Evolutionary conservation across 2,113 vertebrate genomes (phyloP), one percentile per base, ranked within the genome.

Genomic region (Brachyhypopomus gauderio): DNA sequence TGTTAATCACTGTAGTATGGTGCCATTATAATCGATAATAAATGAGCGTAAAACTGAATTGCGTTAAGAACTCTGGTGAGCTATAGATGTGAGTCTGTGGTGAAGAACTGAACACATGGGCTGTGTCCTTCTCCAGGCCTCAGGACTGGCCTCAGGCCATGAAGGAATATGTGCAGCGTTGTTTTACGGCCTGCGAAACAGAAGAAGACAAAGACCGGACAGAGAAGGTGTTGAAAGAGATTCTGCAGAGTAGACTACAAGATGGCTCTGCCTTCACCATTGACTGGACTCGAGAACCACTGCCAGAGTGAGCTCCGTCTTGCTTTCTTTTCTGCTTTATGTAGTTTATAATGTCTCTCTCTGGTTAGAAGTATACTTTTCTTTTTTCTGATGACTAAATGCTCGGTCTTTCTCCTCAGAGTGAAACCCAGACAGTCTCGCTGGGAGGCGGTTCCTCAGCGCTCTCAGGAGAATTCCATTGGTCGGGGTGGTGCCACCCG

Each of bases 141-240:
- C 96, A 96, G 14, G 96, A 97, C 70, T 98, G 96, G 96, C 96
- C 96, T 0, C 95, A 95, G 86, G 94, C 96, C 19, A 98, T 98
- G 96, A 98, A 98, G 85, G 96, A 97, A 72, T 98, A 97, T 0
- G 96, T 98, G 41, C 95, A 98, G 82, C 94, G 96, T 23, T 98
- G 96, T 88, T 98, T 98, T 83, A 95, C 96, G 0, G 96, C 96
- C 41, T 98, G 96, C 4, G 96, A 97, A 86, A 94, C 95, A 0
- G 96, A 98, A 77, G 95, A 96, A 72, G 96, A 97, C 89, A 98
- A 98, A 81, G 96, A 98, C 86, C 92, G 94, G 3, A 98, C 96
- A 0, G 96, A 98, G 87, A 96, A 96, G 72, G 91, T 96, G 59
- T 92, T 98, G 22, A 98, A 98, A 79, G 96, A 98, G 64, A 93